phyloP scores from a whole-genome alignment of 2,113 vertebrate species.

The Dendropsophus ebraccatus region DNA sequence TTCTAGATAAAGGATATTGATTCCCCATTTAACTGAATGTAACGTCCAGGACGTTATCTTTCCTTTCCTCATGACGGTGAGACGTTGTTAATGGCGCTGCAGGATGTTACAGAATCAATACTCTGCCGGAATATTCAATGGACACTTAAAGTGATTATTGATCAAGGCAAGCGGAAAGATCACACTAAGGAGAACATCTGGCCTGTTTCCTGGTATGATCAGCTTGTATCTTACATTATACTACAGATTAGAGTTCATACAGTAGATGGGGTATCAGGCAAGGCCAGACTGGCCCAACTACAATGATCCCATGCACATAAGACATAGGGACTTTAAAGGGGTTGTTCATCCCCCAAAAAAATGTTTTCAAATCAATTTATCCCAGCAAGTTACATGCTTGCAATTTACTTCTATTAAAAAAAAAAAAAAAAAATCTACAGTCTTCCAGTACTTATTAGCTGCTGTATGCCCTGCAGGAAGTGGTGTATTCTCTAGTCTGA shows the following conservation, averaged over 20 bases:
- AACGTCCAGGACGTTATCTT: conserved; percentile 12
- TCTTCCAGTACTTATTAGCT: too few relatives aligned
- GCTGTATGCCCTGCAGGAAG: too few relatives aligned
- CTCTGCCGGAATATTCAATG: not conserved
- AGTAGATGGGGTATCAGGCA: not conserved
- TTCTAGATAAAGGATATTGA: conserved; percentile 3
- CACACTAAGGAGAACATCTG: not conserved
- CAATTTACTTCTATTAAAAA: too few relatives aligned
- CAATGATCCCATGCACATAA: not conserved
- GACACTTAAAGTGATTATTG: not conserved
- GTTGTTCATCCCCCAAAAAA: too few relatives aligned
- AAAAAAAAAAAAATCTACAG: too few relatives aligned
- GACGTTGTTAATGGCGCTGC: not conserved
- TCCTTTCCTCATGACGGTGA: not conserved
- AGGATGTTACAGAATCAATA: conserved; percentile 25
- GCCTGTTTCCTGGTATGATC: not conserved
- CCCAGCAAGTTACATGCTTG: too few relatives aligned
- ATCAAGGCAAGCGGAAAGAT: not conserved
- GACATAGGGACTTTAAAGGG: too few relatives aligned
- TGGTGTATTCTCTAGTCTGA: too few relatives aligned
- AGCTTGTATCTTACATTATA: not conserved
- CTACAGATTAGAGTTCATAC: not conserved
- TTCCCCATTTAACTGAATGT: conserved; percentile 7
- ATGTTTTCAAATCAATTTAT: too few relatives aligned
- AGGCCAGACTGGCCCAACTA: not conserved